Conservation (phyloP, 2,888 invertebrate genomes). For the Drosophila anceps region DNA sequence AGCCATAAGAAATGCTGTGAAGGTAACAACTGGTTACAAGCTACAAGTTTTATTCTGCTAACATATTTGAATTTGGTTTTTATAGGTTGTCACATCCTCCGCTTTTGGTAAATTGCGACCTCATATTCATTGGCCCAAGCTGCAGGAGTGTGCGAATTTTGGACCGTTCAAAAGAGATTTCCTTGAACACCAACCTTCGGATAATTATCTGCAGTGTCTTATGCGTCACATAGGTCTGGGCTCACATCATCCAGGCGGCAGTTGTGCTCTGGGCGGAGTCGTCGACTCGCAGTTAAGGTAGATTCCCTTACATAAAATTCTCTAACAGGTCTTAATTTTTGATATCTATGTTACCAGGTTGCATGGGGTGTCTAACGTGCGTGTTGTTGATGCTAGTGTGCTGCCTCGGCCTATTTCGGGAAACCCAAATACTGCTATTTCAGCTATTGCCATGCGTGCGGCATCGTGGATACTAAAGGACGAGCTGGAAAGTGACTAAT, state of each 20-base stretch:
- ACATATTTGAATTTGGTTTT: conserved; percentile 51
- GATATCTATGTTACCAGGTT: conserved; percentile 86
- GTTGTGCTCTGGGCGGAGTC: conserved; percentile 91
- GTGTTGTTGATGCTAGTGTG: conserved; percentile 93
- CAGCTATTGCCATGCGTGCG: conserved; percentile 89
- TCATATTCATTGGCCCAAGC: conserved; percentile 88
- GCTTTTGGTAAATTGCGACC: conserved; percentile 88
- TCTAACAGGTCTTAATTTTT: background rate
- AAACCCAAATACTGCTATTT: conserved; percentile 90
- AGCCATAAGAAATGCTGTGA: conserved; percentile 88
- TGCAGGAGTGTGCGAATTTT: conserved; percentile 87
- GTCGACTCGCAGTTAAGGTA: conserved; percentile 89
- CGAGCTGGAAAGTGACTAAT: conserved; percentile 70
- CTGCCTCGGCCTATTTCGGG: conserved; percentile 92
- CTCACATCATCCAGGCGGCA: conserved; percentile 93
- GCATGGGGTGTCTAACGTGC: conserved; percentile 88
- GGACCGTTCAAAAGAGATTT: conserved; percentile 86
- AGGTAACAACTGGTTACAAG: conserved; percentile 39
- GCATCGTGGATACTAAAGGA: conserved; percentile 87
- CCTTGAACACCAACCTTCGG: conserved; percentile 81
- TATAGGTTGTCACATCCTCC: conserved; percentile 85
- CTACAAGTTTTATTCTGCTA: background rate
- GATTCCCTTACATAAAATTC: background rate
- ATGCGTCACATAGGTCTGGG: conserved; percentile 88
- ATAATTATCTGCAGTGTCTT: conserved; percentile 88